phyloP scores from a whole-genome alignment of 2,797 vertebrate genomes.

The Tarsius wallacei region DNA sequence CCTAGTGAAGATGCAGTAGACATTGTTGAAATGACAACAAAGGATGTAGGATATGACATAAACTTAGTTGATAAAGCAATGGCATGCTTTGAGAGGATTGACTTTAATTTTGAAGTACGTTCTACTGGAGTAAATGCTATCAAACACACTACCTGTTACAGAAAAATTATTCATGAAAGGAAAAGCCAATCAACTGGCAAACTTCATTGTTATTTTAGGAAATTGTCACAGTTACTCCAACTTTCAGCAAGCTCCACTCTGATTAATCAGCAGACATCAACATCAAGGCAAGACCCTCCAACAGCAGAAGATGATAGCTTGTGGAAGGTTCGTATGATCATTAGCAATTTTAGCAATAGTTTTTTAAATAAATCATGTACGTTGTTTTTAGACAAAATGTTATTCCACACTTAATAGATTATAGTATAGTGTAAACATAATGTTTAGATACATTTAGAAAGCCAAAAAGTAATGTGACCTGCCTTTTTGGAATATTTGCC shows the following conservation, averaged over 20 bases:
- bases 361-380: background rate
- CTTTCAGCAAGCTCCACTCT: background rate
- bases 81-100: background rate
- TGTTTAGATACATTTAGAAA: background rate
- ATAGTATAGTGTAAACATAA: background rate
- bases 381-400: background rate
- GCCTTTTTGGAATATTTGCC: background rate
- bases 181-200: background rate
- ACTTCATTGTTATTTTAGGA: background rate
- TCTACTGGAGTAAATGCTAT: background rate
- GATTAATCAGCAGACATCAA: background rate
- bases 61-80: background rate
- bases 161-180: background rate
- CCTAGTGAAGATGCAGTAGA: background rate
- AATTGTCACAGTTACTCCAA: background rate
- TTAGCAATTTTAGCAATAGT: background rate
- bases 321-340: background rate
- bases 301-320: background rate
- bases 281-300: background rate
- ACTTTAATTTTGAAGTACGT: background rate
- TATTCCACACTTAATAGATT: background rate
- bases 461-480: background rate
- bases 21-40: background rate
- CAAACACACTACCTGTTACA: background rate
- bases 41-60: background rate